Evolutionary conservation across 1,140 invertebrate species (phyloP).

Genomic region (Dendroctonus ponderosae): DNA sequence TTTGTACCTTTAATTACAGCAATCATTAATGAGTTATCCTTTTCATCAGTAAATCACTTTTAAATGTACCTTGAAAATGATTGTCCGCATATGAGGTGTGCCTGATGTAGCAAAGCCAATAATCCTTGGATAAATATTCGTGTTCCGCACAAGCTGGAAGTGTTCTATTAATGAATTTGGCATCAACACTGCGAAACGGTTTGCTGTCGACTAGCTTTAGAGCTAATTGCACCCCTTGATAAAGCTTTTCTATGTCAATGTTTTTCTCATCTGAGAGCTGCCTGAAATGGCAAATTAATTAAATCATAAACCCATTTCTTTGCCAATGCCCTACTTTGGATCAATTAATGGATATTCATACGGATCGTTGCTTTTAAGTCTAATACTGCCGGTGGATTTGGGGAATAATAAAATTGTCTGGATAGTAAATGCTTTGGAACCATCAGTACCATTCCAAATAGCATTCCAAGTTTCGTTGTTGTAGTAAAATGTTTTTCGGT

Average conservation of each 20-base stretch:
- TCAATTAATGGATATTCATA: slow-evolving; percentile 74
- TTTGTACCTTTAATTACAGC: slow-evolving; percentile 8
- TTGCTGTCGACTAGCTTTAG: slow-evolving; percentile 35
- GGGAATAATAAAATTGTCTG: slow-evolving; percentile 57
- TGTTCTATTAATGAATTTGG: slow-evolving; percentile 29
- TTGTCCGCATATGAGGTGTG: slow-evolving; percentile 55
- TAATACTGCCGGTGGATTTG: slow-evolving; percentile 70
- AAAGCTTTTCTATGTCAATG: slow-evolving; percentile 45
- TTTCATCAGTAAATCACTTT: slow-evolving; percentile 2
- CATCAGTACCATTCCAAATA: slow-evolving; percentile 29
- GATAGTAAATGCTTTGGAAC: slow-evolving; percentile 18
- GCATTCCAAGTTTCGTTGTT: slow-evolving; percentile 35
- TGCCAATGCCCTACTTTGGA: slow-evolving; percentile 53
- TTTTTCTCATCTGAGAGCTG: slow-evolving; percentile 53
- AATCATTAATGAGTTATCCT: background rate
- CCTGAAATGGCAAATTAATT: slow-evolving; percentile 13
- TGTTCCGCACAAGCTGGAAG: slow-evolving; percentile 38
- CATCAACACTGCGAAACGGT: slow-evolving; percentile 38
- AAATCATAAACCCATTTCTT: background rate
- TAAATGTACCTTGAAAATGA: slow-evolving; percentile 17
- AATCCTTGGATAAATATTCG: slow-evolving; percentile 36
- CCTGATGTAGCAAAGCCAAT: slow-evolving; percentile 41
- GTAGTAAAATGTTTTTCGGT: slow-evolving; percentile 30
- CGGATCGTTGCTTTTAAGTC: slow-evolving; percentile 67
- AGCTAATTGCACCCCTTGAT: slow-evolving; percentile 35